These are phyloP conservation scores for Helogale parvula DNA, from an alignment of 2,113 vertebrate genomes.

Conservation along the genomic window DNA sequence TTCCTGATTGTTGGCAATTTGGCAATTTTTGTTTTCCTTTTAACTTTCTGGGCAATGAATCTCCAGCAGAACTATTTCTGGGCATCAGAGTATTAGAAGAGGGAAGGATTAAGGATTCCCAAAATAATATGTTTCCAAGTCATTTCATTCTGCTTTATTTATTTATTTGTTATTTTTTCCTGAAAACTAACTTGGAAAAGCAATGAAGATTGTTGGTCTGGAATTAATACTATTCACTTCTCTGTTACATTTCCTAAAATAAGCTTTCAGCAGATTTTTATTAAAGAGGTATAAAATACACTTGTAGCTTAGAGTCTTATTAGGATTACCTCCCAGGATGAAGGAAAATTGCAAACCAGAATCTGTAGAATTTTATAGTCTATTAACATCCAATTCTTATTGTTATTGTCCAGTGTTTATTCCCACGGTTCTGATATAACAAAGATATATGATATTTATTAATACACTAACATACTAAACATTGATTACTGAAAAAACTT, in stretches of 20 bases:
- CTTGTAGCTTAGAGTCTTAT: background rate
- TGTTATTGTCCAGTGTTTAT: background rate
- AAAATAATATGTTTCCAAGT: background rate
- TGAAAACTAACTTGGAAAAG: background rate
- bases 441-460: background rate
- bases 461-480: background rate
- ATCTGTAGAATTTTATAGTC: background rate
- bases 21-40: background rate
- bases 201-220: background rate
- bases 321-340: background rate
- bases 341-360: background rate
- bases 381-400: background rate
- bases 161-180: background rate
- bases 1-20: background rate
- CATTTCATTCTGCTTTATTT: background rate
- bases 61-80: background rate
- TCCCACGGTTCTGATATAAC: background rate
- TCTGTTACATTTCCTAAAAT: constrained; percentile 37
- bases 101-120: background rate
- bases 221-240: background rate
- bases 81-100: background rate
- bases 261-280: background rate
- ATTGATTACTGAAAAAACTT: background rate
- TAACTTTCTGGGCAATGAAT: background rate
- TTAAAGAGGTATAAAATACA: background rate